Conservation (phyloP, 2,797 vertebrate species). For the Clamator glandarius region DNA sequence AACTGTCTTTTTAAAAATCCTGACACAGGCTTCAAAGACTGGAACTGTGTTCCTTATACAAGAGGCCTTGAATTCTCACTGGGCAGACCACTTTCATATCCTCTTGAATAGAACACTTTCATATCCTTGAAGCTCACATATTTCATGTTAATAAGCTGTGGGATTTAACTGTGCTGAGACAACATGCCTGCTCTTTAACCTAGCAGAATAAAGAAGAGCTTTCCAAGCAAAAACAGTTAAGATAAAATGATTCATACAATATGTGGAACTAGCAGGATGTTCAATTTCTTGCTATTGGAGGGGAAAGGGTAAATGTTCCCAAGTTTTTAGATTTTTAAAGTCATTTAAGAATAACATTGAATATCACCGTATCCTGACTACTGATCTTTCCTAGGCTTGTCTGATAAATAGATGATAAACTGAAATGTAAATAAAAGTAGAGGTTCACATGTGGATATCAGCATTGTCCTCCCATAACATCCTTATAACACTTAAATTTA, state of each 20-base stretch:
- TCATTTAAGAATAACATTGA: not conserved
- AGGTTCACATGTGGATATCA: not conserved
- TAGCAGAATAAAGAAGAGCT: constrained; percentile 21
- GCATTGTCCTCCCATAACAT: not conserved
- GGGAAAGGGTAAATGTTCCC: not conserved
- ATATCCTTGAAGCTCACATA: constrained; percentile 44
- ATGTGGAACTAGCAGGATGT: not conserved
- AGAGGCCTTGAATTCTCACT: constrained; percentile 59
- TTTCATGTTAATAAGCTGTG: constrained; percentile 72
- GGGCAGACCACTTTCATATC: constrained; percentile 55
- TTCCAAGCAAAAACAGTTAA: constrained; percentile 56
- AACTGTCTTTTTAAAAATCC: constrained; percentile 30
- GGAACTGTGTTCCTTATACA: constrained; percentile 6
- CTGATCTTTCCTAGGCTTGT: not conserved
- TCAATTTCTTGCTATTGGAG: not conserved
- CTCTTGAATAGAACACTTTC: constrained; percentile 55
- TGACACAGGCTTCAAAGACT: constrained; percentile 44
- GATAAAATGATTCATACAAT: not conserved
- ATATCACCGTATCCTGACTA: not conserved
- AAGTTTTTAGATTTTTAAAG: not conserved
- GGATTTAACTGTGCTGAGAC: constrained; percentile 47
- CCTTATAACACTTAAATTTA: not conserved
- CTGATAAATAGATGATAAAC: not conserved
- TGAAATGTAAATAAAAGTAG: not conserved
- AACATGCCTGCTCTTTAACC: constrained; percentile 41